Evolutionary conservation across 2,113 vertebrate species (phyloP).

Genomic region (Phaethornis superciliosus): DNA sequence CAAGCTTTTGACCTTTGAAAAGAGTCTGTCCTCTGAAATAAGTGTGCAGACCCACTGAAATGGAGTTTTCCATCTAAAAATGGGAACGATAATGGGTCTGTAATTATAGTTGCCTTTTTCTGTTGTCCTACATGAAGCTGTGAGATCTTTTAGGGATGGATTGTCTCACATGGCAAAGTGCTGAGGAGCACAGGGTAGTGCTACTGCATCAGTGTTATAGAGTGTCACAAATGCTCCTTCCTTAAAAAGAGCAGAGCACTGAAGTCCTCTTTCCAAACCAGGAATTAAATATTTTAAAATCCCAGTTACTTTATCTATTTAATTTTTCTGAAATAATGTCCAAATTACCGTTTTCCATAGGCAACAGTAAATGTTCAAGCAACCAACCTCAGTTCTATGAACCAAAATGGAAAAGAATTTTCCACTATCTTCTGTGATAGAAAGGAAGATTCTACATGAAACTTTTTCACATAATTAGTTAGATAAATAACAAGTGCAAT

Average conservation of each 20-base stretch:
- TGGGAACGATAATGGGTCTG: not conserved
- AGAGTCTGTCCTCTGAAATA: not conserved
- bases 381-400: not conserved
- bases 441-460: not conserved
- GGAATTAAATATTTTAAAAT: not conserved
- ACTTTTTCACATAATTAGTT: not conserved
- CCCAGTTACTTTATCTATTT: not conserved
- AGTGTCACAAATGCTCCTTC: not conserved
- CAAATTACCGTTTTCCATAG: not conserved
- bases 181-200: not conserved
- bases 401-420: slow-evolving; percentile 16
- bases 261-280: not conserved
- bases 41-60: not conserved
- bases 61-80: not conserved
- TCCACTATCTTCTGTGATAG: not conserved
- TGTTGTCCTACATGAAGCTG: not conserved
- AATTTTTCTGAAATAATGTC: not conserved
- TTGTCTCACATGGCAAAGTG: not conserved
- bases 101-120: not conserved
- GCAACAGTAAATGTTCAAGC: slow-evolving; percentile 21
- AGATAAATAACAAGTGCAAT: not conserved
- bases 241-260: not conserved
- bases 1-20: not conserved
- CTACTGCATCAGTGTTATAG: not conserved
- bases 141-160: not conserved